Conservation (phyloP, 2,797 vertebrate species). For the Dallia pectoralis region DNA sequence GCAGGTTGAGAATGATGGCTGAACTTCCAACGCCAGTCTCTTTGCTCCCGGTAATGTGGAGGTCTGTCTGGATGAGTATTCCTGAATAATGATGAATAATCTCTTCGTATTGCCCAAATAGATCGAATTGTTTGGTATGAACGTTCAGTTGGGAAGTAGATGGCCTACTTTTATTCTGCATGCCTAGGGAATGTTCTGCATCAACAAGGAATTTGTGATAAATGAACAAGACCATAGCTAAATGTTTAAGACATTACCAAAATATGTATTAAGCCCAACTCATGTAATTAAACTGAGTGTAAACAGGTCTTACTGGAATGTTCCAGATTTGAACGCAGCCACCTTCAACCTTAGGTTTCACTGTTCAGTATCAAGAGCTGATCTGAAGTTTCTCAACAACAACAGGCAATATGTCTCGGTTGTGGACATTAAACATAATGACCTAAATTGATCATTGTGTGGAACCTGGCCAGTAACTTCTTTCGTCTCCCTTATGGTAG, state of each 20-base stretch:
- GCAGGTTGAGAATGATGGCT: constrained; percentile 19
- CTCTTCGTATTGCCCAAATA: constrained; percentile 63
- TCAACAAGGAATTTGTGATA: constrained; percentile 72
- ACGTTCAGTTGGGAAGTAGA: constrained; percentile 58
- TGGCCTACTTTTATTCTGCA: constrained; percentile 66
- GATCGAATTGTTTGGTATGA: constrained; percentile 56
- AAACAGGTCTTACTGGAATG: neutral
- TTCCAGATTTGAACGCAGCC: neutral
- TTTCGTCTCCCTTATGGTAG: neutral
- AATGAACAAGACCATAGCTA: constrained; percentile 61
- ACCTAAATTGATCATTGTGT: neutral
- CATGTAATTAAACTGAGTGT: constrained; percentile 14
- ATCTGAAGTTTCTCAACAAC: neutral
- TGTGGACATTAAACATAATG: neutral
- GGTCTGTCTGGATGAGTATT: constrained; percentile 52
- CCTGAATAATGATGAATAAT: constrained; percentile 75
- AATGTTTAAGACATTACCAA: constrained; percentile 52
- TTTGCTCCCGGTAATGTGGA: constrained; percentile 56
- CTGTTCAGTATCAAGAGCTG: neutral
- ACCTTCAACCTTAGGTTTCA: neutral
- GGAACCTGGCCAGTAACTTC: neutral
- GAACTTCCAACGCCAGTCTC: constrained; percentile 56
- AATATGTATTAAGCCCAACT: constrained; percentile 43
- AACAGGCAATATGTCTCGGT: neutral
- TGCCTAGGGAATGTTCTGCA: constrained; percentile 58